Evolutionary conservation across 2,797 vertebrate species (phyloP).

Genomic region (Tragelaphus eurycerus): DNA sequence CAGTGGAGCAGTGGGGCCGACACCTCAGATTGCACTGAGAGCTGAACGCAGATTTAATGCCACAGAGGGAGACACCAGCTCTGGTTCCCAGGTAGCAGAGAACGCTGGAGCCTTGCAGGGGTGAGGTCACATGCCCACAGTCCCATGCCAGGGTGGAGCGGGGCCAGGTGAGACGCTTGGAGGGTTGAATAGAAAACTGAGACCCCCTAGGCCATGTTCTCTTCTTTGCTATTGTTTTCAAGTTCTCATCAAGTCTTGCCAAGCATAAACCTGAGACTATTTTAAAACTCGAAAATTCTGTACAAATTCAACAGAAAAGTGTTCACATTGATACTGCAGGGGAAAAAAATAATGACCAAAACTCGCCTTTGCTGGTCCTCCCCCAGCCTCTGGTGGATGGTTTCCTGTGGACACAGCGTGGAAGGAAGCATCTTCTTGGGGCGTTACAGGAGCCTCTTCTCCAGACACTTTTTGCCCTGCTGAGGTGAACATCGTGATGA

Average conservation of each 20-base stretch:
- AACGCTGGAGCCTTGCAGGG: not conserved
- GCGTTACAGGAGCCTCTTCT: not conserved
- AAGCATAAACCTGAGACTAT: not conserved
- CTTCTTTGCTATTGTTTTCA: not conserved
- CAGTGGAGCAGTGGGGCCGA: not conserved
- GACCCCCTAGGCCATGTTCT: not conserved
- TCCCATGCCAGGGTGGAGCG: not conserved
- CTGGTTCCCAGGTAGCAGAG: not conserved
- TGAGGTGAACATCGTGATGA: not conserved
- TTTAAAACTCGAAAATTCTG: conserved; percentile 4
- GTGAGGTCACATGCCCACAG: not conserved
- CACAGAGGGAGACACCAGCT: not conserved
- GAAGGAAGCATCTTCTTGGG: not conserved
- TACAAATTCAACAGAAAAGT: not conserved
- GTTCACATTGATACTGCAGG: not conserved
- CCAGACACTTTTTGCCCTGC: not conserved
- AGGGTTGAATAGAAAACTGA: not conserved
- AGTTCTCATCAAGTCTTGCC: not conserved
- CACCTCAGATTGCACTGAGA: not conserved
- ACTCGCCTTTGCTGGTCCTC: not conserved
- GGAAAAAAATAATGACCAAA: not conserved
- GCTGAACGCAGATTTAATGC: not conserved
- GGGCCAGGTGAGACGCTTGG: not conserved
- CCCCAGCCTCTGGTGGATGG: not conserved
- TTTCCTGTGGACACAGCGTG: not conserved